Percentiles rank a stretch among this genome's conserved stretches.
These are phyloP conservation scores for Rhynchomys soricoides DNA, from an alignment of 2,113 vertebrate genomes.

Conservation along the genomic window DNA sequence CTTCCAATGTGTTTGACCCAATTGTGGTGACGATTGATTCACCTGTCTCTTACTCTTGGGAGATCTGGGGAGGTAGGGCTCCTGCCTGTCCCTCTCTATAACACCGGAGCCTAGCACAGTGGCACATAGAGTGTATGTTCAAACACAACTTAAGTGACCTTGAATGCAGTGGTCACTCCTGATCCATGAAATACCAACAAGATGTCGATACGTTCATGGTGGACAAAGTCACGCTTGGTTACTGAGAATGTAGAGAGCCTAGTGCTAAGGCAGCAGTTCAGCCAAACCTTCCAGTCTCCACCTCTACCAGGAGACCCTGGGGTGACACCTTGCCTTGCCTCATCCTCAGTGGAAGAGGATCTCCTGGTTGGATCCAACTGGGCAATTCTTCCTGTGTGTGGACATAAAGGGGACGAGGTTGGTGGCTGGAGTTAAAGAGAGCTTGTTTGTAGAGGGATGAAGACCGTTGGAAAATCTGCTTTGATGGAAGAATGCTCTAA, in stretches of 20 bases:
- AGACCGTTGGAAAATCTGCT: slow-evolving; percentile 26
- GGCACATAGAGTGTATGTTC: background rate
- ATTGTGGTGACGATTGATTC: background rate
- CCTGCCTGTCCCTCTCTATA: background rate
- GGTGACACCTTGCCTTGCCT: no score
- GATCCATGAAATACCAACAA: background rate
- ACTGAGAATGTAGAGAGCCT: background rate
- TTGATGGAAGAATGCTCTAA: slow-evolving; percentile 55
- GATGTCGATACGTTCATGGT: background rate
- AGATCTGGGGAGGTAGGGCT: background rate
- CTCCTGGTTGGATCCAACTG: background rate
- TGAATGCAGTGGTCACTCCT: background rate
- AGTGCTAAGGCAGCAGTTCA: background rate
- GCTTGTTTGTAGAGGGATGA: slow-evolving; percentile 23
- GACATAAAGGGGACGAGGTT: background rate
- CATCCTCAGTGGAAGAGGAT: background rate
- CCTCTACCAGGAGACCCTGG: background rate
- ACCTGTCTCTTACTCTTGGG: background rate
- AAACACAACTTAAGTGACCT: background rate
- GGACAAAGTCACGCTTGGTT: background rate
- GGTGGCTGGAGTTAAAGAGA: background rate
- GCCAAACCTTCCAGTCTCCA: background rate
- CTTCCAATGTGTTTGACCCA: background rate
- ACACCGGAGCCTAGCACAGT: background rate
- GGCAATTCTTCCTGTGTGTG: background rate